These are phyloP conservation scores for Hoplias malabaricus DNA, from an alignment of 2,113 vertebrate genomes.

Conservation along the genomic window DNA sequence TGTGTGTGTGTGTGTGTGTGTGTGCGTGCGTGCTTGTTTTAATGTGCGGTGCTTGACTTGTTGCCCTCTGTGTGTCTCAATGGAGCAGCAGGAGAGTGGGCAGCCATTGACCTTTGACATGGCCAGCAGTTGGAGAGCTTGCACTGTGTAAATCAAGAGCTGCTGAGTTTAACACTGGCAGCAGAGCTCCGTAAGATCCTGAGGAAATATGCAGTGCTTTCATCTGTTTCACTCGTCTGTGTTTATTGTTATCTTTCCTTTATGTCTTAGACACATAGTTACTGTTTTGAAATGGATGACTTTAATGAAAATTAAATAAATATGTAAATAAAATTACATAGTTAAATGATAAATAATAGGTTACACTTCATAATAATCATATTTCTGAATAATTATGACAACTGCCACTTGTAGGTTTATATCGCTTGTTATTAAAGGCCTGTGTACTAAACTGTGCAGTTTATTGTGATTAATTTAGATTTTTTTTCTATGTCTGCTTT, in stretches of 20 bases:
- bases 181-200: not conserved
- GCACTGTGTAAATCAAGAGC: slow-evolving; percentile 57
- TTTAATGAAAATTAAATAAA: too few relatives aligned
- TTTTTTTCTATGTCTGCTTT: too few relatives aligned
- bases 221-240: not conserved
- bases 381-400: too few relatives aligned
- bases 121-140: slow-evolving; percentile 64
- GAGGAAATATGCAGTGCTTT: not conserved
- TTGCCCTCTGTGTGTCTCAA: slow-evolving; percentile 22
- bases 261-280: too few relatives aligned
- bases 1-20: slow-evolving; percentile 37
- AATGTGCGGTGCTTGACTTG: slow-evolving; percentile 41
- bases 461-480: too few relatives aligned
- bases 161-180: slow-evolving; percentile 37
- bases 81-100: slow-evolving; percentile 57
- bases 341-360: too few relatives aligned
- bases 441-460: too few relatives aligned
- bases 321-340: too few relatives aligned
- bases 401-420: too few relatives aligned
- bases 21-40: slow-evolving; percentile 17
- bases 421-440: too few relatives aligned
- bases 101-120: slow-evolving; percentile 68
- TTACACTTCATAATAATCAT: too few relatives aligned
- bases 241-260: not conserved
- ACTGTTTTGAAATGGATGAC: too few relatives aligned